Evolutionary conservation across 2,797 vertebrate genomes (phyloP).

Genomic region (Chrosomus eos): DNA sequence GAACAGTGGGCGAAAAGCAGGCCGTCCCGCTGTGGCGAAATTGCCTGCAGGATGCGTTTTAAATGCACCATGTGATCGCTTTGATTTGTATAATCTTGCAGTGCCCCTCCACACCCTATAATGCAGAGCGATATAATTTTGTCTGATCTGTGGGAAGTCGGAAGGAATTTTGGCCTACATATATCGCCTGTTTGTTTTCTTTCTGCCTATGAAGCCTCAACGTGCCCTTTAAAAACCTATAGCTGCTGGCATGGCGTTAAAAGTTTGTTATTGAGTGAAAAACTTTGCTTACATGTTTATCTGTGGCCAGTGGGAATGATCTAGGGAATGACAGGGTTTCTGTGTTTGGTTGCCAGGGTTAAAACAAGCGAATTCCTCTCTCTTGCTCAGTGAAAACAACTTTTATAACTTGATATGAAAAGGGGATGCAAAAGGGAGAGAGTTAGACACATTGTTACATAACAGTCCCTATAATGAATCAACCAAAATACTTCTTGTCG

Average conservation of each 20-base stretch:
- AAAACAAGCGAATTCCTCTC: constrained; percentile 60
- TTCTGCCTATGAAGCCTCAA: constrained; percentile 42
- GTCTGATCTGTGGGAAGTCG: constrained; percentile 43
- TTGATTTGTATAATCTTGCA: constrained; percentile 44
- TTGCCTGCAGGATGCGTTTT: neutral
- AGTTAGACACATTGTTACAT: constrained; percentile 46
- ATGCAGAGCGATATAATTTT: constrained; percentile 52
- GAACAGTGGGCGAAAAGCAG: constrained; percentile 75
- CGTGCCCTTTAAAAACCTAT: constrained; percentile 48
- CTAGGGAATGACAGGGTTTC: constrained; percentile 62
- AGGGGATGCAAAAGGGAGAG: constrained; percentile 31
- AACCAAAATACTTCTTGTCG: constrained; percentile 49
- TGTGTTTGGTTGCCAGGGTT: constrained; percentile 62
- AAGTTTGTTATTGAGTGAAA: constrained; percentile 57
- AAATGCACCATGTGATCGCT: constrained; percentile 9
- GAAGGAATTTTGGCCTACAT: constrained; percentile 52
- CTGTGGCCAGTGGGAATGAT: constrained; percentile 58
- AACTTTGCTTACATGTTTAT: constrained; percentile 59
- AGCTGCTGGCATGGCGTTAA: constrained; percentile 38
- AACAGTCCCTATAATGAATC: constrained; percentile 48
- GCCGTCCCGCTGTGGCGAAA: constrained; percentile 60
- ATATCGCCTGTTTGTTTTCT: constrained; percentile 23
- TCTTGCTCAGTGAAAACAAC: constrained; percentile 61
- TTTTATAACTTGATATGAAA: constrained; percentile 56
- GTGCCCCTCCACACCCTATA: constrained; percentile 46